Evolutionary conservation across 2,113 vertebrate genomes (phyloP).

Genomic region (Gallinago jamesoni): DNA sequence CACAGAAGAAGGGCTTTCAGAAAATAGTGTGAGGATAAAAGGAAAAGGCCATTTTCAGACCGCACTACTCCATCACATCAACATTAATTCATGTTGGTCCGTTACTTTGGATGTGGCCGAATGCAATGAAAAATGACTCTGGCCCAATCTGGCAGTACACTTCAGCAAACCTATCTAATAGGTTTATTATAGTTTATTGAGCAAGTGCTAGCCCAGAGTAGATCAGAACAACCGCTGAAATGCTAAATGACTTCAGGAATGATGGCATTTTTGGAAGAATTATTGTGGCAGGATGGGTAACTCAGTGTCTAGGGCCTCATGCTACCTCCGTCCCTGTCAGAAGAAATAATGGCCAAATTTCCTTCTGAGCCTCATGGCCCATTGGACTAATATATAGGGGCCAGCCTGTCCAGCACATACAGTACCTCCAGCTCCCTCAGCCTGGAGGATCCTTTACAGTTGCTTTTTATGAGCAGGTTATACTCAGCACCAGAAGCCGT

Average conservation of each 20-base stretch:
- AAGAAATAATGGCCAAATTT: conserved; percentile 55
- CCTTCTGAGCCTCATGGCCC: conserved; percentile 12
- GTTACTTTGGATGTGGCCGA: neutral
- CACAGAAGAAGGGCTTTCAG: neutral
- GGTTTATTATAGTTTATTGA: conserved; percentile 66
- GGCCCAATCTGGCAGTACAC: conserved; percentile 34
- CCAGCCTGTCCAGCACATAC: neutral
- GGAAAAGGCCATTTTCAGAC: conserved; percentile 44
- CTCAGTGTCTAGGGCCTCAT: neutral
- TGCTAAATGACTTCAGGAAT: conserved; percentile 39
- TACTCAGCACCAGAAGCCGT: neutral
- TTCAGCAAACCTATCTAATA: conserved; percentile 59
- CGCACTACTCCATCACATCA: neutral
- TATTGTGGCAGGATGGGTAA: conserved; percentile 42
- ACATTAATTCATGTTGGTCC: neutral
- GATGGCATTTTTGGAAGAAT: conserved; percentile 41
- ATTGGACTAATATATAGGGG: neutral
- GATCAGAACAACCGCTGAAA: neutral
- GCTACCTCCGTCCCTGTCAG: conserved; percentile 31
- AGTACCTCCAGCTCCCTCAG: neutral
- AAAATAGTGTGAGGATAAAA: neutral
- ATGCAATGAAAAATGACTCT: conserved; percentile 40
- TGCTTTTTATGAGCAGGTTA: neutral
- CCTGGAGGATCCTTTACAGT: neutral
- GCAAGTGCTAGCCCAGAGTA: conserved; percentile 29